Evolutionary conservation across 2,888 invertebrate species (phyloP).

Genomic region (Melieria crassipennis): DNA sequence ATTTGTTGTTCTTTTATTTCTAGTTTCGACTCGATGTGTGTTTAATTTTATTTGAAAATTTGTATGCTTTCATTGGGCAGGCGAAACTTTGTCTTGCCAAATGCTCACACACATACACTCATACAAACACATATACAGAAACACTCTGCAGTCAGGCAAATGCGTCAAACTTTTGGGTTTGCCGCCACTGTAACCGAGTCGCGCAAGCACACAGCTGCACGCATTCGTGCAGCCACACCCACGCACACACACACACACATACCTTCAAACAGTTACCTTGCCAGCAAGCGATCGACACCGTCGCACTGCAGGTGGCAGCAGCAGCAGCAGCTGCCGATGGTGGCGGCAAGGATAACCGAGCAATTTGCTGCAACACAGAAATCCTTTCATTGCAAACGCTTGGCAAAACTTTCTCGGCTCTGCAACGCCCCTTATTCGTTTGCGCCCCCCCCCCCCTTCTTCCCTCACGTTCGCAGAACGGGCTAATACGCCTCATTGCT

Average conservation of each 20-base stretch:
- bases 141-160: background rate
- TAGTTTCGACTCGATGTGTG: no score
- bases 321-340: background rate
- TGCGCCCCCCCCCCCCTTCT: background rate
- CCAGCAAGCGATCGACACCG: background rate
- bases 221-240: no score
- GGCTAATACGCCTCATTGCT: constrained; percentile 12
- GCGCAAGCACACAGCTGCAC: no score
- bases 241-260: no score
- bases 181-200: background rate
- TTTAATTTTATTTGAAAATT: no score
- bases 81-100: no score
- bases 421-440: background rate
- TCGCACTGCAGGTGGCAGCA: background rate
- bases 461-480: background rate
- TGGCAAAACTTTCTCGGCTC: background rate
- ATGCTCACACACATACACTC: background rate
- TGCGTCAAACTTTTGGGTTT: background rate
- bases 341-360: constrained; percentile 11
- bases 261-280: no score
- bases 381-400: constrained; percentile 9
- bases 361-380: constrained; percentile 16
- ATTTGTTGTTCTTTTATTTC: no score
- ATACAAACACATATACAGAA: background rate
- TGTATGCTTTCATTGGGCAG: no score